phyloP scores from a whole-genome alignment of 2,113 vertebrate species.

The Vulpes lagopus region DNA sequence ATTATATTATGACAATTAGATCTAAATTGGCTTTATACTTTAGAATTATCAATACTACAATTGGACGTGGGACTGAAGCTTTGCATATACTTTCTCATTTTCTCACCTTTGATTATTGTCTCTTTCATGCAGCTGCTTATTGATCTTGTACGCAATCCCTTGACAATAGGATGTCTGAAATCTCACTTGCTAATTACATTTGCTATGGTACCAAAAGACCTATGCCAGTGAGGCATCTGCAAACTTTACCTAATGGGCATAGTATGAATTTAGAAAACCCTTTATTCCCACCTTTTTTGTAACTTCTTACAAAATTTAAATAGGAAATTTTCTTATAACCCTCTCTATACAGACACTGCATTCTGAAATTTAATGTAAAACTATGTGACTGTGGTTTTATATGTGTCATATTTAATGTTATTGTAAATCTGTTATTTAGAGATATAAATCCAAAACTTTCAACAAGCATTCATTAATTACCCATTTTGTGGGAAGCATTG shows the following conservation, averaged over 20 bases:
- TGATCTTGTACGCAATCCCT: conserved; percentile 15
- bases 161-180: neutral
- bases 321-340: neutral
- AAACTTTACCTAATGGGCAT: conserved; percentile 20
- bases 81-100: neutral
- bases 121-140: conserved; percentile 36
- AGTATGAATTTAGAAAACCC: conserved; percentile 6
- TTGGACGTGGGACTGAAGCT: neutral
- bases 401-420: conserved; percentile 3
- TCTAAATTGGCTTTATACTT: neutral
- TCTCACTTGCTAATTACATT: conserved; percentile 62
- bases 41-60: conserved; percentile 16
- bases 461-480: neutral
- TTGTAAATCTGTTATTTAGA: conserved; percentile 22
- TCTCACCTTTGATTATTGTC: conserved; percentile 56
- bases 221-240: neutral
- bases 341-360: neutral
- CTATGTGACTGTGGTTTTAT: neutral
- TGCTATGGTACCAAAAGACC: conserved; percentile 46
- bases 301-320: conserved; percentile 40
- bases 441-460: neutral
- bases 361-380: conserved; percentile 29
- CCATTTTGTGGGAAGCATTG: neutral
- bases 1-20: neutral
- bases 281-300: conserved; percentile 11